A percentile compares a stretch with the other conserved stretches of the same genome.
Evolutionary conservation across 2,888 invertebrate species (phyloP).

Genomic region (Phengaris alcon): DNA sequence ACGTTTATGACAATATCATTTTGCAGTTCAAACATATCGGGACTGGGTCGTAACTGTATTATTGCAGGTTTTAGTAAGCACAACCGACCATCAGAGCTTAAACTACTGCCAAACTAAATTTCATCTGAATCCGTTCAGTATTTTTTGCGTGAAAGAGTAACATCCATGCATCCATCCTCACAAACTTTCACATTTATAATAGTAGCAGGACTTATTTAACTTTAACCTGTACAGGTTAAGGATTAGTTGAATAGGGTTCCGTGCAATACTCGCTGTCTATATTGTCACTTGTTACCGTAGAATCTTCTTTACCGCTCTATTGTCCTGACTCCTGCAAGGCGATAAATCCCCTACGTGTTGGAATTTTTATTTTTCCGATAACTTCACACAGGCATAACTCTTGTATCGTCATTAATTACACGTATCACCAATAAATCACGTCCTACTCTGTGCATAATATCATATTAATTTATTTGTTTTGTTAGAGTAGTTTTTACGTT

Average conservation of each 20-base stretch:
- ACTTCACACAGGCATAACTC: slow-evolving; percentile 55
- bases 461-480: neutral
- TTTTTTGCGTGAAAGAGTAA: too few species aligned
- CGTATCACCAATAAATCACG: slow-evolving; percentile 15
- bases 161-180: too few species aligned
- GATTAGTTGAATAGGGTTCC: slow-evolving; percentile 29
- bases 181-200: too few species aligned
- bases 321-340: slow-evolving; percentile 64
- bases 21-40: too few species aligned
- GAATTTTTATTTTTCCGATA: slow-evolving; percentile 77
- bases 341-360: slow-evolving; percentile 71
- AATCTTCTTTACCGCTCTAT: slow-evolving; percentile 55
- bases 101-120: too few species aligned
- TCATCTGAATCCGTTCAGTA: too few species aligned
- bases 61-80: too few species aligned
- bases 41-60: too few species aligned
- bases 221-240: too few species aligned
- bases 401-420: slow-evolving; percentile 33
- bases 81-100: too few species aligned
- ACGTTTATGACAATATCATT: too few species aligned
- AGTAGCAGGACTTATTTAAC: too few species aligned
- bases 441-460: neutral
- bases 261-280: slow-evolving; percentile 39
- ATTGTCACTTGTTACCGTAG: neutral
- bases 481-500: neutral